Percentiles rank a stretch among this genome's conserved stretches.
phyloP scores from a whole-genome alignment of 2,797 vertebrate genomes.

The Coregonus suidteri region DNA sequence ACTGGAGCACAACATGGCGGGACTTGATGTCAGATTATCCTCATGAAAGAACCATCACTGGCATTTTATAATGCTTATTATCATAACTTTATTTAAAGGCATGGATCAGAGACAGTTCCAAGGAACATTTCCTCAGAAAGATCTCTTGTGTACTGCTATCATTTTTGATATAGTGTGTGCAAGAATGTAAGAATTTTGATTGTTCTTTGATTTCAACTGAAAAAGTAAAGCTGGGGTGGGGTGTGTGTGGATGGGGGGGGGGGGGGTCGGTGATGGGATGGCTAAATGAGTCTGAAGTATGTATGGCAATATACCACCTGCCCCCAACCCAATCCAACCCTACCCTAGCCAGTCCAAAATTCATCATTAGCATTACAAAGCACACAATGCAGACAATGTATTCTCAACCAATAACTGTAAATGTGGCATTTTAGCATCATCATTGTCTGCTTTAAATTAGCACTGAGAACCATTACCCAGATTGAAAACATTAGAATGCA shows the following conservation, averaged over 20 bases:
- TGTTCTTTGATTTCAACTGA: constrained; percentile 44
- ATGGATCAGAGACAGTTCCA: constrained; percentile 36
- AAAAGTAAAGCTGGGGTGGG: constrained; percentile 39
- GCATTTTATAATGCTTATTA: constrained; percentile 25
- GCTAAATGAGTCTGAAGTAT: constrained; percentile 59
- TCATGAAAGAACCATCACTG: constrained; percentile 59
- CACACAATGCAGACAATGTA: constrained; percentile 63
- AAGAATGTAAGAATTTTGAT: constrained; percentile 5
- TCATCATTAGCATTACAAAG: constrained; percentile 76
- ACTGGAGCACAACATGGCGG: constrained; percentile 47
- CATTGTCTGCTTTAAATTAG: constrained; percentile 75
- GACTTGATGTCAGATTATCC: constrained; percentile 59
- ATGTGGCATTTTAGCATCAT: constrained; percentile 68
- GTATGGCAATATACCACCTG: constrained; percentile 43
- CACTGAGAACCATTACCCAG: constrained; percentile 65
- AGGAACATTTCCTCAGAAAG: background rate
- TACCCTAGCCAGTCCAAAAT: constrained; percentile 56
- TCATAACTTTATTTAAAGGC: constrained; percentile 51
- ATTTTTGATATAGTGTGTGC: background rate
- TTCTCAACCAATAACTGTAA: constrained; percentile 73
- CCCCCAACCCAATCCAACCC: constrained; percentile 25
- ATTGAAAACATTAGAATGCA: constrained; percentile 66
- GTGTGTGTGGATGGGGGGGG: background rate
- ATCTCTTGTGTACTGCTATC: background rate
- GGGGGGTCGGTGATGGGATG: constrained; percentile 1